Percentiles rank a stretch among this genome's conserved stretches.
phyloP scores from a whole-genome alignment of 2,888 invertebrate species.

The Rapana venosa region DNA sequence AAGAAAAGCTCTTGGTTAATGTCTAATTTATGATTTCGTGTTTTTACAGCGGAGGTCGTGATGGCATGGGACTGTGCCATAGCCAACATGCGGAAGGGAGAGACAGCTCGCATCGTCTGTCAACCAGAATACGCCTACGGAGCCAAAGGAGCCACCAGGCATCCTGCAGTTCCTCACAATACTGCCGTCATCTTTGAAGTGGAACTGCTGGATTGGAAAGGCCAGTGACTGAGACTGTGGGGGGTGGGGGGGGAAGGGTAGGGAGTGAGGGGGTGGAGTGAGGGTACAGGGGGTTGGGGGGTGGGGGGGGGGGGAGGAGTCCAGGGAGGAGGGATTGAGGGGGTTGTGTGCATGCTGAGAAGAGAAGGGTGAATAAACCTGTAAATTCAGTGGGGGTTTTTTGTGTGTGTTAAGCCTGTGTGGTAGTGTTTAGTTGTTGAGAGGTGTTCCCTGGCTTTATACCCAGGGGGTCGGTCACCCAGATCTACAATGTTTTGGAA shows the following conservation, averaged over 20 bases:
- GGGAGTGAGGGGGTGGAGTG: too few species aligned
- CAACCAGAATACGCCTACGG: conserved; percentile 95
- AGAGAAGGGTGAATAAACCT: too few species aligned
- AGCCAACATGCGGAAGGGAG: conserved; percentile 94
- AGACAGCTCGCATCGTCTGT: conserved; percentile 90
- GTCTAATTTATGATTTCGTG: background rate
- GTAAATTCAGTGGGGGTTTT: too few species aligned
- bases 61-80: conserved; percentile 97
- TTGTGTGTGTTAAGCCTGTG: too few species aligned
- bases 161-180: conserved; percentile 92
- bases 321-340: too few species aligned
- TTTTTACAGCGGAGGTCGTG: conserved; percentile 86
- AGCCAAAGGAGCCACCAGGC: conserved; percentile 85
- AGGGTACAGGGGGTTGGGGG: too few species aligned
- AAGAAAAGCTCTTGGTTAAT: background rate
- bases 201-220: conserved; percentile 91
- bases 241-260: background rate
- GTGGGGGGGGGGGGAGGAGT: too few species aligned
- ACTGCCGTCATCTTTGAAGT: conserved; percentile 89
- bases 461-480: too few species aligned
- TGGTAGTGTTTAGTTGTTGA: too few species aligned
- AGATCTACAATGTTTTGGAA: too few species aligned
- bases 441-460: too few species aligned
- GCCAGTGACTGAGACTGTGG: conserved; percentile 66
- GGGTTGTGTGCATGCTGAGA: too few species aligned